A percentile compares a stretch with the other conserved stretches of the same genome.
These are phyloP conservation scores for Numenius arquata DNA, from an alignment of 2,113 vertebrate genomes.

Conservation along the genomic window DNA sequence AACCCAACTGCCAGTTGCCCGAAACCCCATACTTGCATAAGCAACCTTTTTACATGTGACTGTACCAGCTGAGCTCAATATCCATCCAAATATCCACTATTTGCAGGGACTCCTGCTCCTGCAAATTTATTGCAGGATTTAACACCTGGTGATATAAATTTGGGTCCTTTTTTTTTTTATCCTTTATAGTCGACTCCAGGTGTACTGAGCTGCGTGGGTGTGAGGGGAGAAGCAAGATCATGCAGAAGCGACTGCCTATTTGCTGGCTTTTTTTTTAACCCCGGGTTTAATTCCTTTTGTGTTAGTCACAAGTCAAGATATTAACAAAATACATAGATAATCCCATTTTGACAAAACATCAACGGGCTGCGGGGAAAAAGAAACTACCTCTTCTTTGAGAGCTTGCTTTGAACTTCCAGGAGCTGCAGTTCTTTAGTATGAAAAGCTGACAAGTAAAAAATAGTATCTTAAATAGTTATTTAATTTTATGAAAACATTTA, in stretches of 20 bases:
- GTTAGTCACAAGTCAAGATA: background rate
- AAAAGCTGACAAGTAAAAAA: background rate
- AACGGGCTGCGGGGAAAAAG: background rate
- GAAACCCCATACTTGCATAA: background rate
- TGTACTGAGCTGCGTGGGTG: rapidly evolving
- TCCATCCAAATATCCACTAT: rapidly evolving
- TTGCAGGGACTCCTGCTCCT: background rate
- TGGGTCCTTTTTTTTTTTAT: background rate
- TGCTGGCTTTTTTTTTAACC: background rate
- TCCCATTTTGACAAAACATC: background rate
- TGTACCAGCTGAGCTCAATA: background rate
- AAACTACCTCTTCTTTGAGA: background rate
- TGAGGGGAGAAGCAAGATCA: background rate
- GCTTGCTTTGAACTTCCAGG: background rate
- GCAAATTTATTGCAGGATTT: background rate
- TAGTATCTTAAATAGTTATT: background rate
- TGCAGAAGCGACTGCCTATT: background rate
- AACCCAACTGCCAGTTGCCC: background rate
- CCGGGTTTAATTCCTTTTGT: background rate
- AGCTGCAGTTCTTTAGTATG: background rate
- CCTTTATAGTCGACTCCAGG: background rate
- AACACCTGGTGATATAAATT: background rate
- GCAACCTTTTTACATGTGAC: background rate
- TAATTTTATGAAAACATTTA: background rate
- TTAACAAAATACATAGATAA: background rate